Evolutionary conservation across 1,140 invertebrate species (phyloP).

Genomic region (Cardiocondyla obscurior): DNA sequence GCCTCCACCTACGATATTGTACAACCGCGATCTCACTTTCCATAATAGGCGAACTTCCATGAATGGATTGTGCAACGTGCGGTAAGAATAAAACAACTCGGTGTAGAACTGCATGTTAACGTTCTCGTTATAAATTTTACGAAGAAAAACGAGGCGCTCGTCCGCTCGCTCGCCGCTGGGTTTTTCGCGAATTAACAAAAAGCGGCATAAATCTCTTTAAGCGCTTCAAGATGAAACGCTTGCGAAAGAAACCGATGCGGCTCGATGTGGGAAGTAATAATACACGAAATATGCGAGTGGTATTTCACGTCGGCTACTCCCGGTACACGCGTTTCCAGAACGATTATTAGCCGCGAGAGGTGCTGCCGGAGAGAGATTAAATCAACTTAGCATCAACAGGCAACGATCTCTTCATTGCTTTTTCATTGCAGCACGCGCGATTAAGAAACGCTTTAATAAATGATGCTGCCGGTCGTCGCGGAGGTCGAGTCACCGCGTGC

Average conservation of each 20-base stretch:
- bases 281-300: not conserved
- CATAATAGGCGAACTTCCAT: slow-evolving; percentile 11
- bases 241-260: not conserved
- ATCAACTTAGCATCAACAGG: not conserved
- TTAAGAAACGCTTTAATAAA: not conserved
- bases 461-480: not conserved
- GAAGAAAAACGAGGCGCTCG: not conserved
- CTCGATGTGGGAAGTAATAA: not conserved
- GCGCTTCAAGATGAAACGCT: not conserved
- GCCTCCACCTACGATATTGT: slow-evolving; percentile 12
- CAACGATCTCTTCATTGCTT: not conserved
- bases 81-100: not conserved
- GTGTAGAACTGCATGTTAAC: not conserved
- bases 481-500: not conserved
- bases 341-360: not conserved
- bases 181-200: not conserved
- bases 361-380: not conserved
- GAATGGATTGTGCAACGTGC: not conserved
- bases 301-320: not conserved
- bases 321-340: not conserved
- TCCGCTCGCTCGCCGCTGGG: not conserved
- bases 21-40: slow-evolving; percentile 24
- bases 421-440: not conserved
- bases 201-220: not conserved
- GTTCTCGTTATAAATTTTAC: not conserved